Conservation (phyloP, 2,797 vertebrate species). For the Jordanella pulchra region DNA sequence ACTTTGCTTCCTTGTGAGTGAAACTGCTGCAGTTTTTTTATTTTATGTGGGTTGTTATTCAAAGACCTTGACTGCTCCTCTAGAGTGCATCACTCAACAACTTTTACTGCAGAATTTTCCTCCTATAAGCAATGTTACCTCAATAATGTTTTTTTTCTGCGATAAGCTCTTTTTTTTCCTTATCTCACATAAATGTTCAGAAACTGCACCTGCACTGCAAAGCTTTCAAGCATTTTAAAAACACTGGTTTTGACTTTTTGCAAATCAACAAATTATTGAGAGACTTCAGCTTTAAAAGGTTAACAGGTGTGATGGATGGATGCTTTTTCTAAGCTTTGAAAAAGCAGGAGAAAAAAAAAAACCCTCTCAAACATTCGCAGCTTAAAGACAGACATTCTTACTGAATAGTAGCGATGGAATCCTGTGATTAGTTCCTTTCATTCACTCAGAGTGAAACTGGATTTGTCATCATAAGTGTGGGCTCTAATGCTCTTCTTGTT, state of each 20-base stretch:
- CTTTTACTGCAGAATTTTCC: neutral
- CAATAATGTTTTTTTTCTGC: neutral
- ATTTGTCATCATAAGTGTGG: constrained; percentile 25
- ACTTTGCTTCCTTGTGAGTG: neutral
- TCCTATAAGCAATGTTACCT: neutral
- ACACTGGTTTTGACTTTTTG: neutral
- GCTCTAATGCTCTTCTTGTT: constrained; percentile 33
- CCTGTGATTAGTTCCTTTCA: constrained; percentile 51
- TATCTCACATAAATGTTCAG: neutral
- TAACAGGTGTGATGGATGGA: neutral
- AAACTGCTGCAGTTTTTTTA: neutral
- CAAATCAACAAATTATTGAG: neutral
- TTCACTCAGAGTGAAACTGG: constrained; percentile 5
- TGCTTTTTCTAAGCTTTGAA: constrained; percentile 4
- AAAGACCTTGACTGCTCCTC: neutral
- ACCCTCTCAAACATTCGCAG: neutral
- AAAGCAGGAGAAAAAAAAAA: neutral
- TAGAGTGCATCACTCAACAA: neutral
- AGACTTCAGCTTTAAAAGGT: neutral
- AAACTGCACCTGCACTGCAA: neutral
- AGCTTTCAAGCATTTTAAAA: neutral
- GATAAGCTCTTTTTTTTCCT: neutral
- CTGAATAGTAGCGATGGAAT: constrained; percentile 16
- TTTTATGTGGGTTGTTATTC: neutral
- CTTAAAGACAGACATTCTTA: constrained; percentile 17